Base-by-base conservation (phyloP, 2,888 invertebrate species). In the Deilephila porcellus region DNA sequence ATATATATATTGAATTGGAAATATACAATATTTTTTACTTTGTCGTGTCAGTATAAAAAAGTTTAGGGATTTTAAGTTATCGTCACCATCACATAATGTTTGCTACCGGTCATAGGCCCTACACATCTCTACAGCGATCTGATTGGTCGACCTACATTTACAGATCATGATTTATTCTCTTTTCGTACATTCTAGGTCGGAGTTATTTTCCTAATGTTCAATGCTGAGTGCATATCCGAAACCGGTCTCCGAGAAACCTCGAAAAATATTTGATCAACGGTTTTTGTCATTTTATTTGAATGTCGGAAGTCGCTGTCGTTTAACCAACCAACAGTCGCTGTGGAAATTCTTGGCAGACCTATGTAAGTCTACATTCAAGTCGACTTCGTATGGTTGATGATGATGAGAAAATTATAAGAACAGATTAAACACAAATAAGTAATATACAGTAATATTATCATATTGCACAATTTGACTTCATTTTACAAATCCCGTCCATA, bases 231-330 rank as follows among this genome's bases (percentile, higher is more conserved):
- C 56, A 56, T 56, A n/a, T 56, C 56, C 1, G n/a, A 56, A 56
- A 56, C 56, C 56, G 56, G 56, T 56, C n/a, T 56, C n/a, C 7
- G n/a, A 56, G 56, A 56, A 53, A 56, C 56, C 56, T 17, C 56
- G n/a, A 56, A 56, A 56, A 56, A 56, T 56, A 56, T 56, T 56
- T n/a, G 56, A n/a, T 56, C 56, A 56, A n/a, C 56, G 56, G 56
- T 17, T 56, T 56, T 56, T 56, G 5, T 56, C 6, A n/a, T n/a
- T 56, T 56, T 17, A 56, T 56, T 56, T 56, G 17, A 1, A n/a
- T n/a, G 56, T 56, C 56, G 3, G 45, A 45, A 45, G 45, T 45
- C 45, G 14, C 1, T 45, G 45, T 11, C 45, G 45, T 1, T 25
- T 25, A 25, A 25, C 25, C 45, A 11, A 11, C 14, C 45, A 45